Base-by-base conservation (phyloP, 2,797 vertebrate genomes). In the Macropodus opercularis region DNA sequence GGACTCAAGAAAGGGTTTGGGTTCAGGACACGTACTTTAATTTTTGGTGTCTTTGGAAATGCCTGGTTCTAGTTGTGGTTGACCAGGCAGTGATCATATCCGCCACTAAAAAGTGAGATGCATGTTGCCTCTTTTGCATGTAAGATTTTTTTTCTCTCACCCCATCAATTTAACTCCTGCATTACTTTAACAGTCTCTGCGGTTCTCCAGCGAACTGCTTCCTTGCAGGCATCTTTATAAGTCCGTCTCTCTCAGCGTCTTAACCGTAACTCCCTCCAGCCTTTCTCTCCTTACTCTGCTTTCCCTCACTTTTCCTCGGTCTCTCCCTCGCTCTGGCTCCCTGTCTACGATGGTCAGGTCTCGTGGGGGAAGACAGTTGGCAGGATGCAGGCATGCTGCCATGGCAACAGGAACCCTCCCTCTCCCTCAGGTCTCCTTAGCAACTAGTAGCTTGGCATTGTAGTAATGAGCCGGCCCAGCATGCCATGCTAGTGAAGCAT, bases 361-460 rank as follows among this genome's bases (percentile, higher is more conserved):
- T 92, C 91, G 72, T 64, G 89, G 88, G 90, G 83, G 82, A 85
- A 87, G 89, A 91, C 88, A 87, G 91, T 91, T 91, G 91, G 90
- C 90, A 91, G 85, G 89, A 93, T 92, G 89, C 90, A 90, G 85
- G 85, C 87, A 89, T 88, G 90, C 90, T 92, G 83, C 91, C 88
- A 93, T 93, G 88, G 91, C 88, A 93, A 93, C 92, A 87, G 82
- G 83, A 91, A 89, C 90, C 90, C 91, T 93, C 92, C 91, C 90
- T 92, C 89, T 93, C 90, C 91, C 90, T 84, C 82, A 91, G 89
- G 90, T 93, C 91, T 92, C 92, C 91, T 92, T 92, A 92, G 91
- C 90, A 92, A 93, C 92, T 89, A 86, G 88, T 91, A 91, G 91
- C 90, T 91, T 93, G 91, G 90, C 91, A 92, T 92, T 91, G 90